Evolutionary conservation across 2,888 invertebrate genomes (phyloP), one percentile per base, ranked within the genome.

Genomic region (Priocnemis perturbator): DNA sequence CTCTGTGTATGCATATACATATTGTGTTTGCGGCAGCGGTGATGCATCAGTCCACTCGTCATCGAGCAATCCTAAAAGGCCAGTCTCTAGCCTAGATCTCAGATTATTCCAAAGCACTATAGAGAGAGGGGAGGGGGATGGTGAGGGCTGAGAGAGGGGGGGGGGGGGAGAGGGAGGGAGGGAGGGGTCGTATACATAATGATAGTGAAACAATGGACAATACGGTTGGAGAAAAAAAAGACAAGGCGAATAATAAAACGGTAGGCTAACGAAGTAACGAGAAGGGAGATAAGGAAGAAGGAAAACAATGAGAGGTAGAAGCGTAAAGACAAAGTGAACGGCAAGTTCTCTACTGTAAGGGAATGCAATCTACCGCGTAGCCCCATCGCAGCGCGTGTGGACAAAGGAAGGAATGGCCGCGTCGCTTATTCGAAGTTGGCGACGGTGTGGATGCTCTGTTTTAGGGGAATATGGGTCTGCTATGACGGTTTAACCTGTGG

Each of bases 31-130:
- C 26, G 26, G 3, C 37, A 37, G 11, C 11, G 37, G 37, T 11
- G 11, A 37, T 37, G 37, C 37, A 50, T 64, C 73, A 74, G 50
- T 53, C 47, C 65, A 17, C 53, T 68, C 55, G 64, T 57, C 69
- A 37, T 55, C 58, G 52, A 71, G 68, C 75, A 68, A 76, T 78
- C 71, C 73, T 70, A 73, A 67, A 26, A 70, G 81, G 82, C 82
- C 82, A 81, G 73, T 78, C 71, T 78, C 76, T 73, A 81, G 73
- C 77, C 74, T 78, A 81, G 81, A 81, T 81, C 81, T 81, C 81
- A 80, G 73, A 81, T 69, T 71, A 80, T 80, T 81, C 80, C 80
- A 77, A 81, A 81, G 81, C 78, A 66, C 59, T 63, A 37, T 44
- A 47, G 37, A 9, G 48, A 56, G 56, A 26, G 37, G 47, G 30